Percentiles rank a stretch among this genome's conserved stretches.
phyloP scores from a whole-genome alignment of 2,113 vertebrate genomes.

The Chaetura pelagica region DNA sequence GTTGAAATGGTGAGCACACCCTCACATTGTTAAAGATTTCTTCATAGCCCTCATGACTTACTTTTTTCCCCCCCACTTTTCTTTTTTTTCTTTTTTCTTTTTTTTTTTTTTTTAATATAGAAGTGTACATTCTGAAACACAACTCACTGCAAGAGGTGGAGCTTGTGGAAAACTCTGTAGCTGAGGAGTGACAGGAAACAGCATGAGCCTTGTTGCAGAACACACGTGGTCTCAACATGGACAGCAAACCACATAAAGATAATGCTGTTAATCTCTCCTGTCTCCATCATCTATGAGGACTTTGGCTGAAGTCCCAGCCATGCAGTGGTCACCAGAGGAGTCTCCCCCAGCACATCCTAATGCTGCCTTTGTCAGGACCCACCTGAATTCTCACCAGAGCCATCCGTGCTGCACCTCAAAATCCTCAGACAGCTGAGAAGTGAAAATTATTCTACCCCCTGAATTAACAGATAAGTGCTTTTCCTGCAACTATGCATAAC shows the following conservation, averaged over 20 bases:
- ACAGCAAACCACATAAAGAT: not conserved
- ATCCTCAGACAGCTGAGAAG: not conserved
- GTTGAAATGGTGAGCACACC: not conserved
- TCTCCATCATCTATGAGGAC: not conserved
- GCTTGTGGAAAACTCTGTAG: not conserved
- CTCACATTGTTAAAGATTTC: not conserved
- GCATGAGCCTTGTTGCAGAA: not conserved
- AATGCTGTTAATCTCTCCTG: not conserved
- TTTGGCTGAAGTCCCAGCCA: not conserved
- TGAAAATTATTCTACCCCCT: not conserved
- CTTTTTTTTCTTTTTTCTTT: no score
- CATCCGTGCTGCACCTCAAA: not conserved
- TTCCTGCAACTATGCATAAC: accelerated
- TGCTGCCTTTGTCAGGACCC: not conserved
- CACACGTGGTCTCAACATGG: not conserved
- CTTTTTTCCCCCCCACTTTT: accelerated
- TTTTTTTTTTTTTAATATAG: not conserved
- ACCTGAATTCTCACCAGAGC: not conserved
- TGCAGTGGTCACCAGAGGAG: accelerated
- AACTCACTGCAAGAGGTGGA: not conserved
- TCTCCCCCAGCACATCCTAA: not conserved
- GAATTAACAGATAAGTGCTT: not conserved
- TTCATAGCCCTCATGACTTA: not conserved
- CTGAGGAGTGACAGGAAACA: not conserved
- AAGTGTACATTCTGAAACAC: not conserved